Conservation (phyloP, 2,888 invertebrate genomes). For the Synergus gifuensis region DNA sequence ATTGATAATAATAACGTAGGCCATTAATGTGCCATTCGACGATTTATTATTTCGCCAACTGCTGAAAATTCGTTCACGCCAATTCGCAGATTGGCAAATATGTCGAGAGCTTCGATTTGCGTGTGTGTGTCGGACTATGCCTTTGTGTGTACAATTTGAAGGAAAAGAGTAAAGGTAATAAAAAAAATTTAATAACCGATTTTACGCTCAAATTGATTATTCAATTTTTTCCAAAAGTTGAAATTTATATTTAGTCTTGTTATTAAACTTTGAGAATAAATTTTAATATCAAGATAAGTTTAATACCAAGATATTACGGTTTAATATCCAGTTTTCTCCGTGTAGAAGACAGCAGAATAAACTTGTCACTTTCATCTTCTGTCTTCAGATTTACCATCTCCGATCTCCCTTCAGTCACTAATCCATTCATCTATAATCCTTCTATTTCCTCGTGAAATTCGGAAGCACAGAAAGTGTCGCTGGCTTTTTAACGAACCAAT, state of each 20-base stretch:
- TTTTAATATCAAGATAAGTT: no score
- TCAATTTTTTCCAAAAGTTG: no score
- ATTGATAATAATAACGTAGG: slow-evolving; percentile 22
- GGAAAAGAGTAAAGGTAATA: not conserved
- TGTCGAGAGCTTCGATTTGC: not conserved
- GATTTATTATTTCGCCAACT: slow-evolving; percentile 34
- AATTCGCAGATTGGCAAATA: slow-evolving; percentile 17
- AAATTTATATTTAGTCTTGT: no score
- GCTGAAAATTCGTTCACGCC: slow-evolving; percentile 8
- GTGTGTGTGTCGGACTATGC: not conserved
- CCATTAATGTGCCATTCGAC: slow-evolving; percentile 16
- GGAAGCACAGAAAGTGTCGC: slow-evolving; percentile 10
- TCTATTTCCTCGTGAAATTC: not conserved
- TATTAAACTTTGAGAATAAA: no score
- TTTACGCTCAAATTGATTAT: no score
- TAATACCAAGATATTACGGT: no score
- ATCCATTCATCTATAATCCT: not conserved
- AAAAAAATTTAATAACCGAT: no score
- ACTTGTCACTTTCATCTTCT: not conserved
- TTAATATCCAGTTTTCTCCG: no score
- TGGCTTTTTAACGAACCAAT: slow-evolving; percentile 44
- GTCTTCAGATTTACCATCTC: not conserved
- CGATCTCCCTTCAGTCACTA: not conserved
- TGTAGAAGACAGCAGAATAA: not conserved
- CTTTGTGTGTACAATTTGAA: not conserved